A percentile compares a stretch with the other conserved stretches of the same genome.
Evolutionary conservation across 2,888 invertebrate genomes (phyloP).

Genomic region (Drosophila percnosoma): DNA sequence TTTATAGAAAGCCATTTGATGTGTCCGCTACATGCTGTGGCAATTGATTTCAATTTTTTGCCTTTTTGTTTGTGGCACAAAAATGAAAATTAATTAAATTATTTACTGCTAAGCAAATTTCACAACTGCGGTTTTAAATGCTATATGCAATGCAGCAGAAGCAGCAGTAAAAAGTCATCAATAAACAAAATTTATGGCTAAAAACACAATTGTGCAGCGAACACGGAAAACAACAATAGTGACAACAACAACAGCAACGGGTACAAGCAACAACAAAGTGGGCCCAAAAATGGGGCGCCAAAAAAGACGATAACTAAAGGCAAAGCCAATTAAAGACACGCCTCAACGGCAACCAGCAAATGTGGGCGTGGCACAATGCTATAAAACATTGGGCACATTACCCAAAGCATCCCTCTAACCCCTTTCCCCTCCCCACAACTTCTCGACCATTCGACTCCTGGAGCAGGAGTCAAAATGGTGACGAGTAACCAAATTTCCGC

Average conservation of each 20-base stretch:
- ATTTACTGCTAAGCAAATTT: slow-evolving; percentile 60
- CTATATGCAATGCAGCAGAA: neutral
- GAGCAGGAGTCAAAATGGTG: slow-evolving; percentile 21
- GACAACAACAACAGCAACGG: slow-evolving; percentile 2
- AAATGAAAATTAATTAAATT: slow-evolving; percentile 68
- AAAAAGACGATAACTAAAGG: slow-evolving; percentile 35
- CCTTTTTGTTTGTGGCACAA: slow-evolving; percentile 14
- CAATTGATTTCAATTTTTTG: slow-evolving; percentile 22
- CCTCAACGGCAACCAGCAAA: slow-evolving; percentile 24
- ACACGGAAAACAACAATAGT: slow-evolving; percentile 21
- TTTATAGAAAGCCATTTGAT: slow-evolving; percentile 59
- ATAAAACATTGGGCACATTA: slow-evolving; percentile 42
- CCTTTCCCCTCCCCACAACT: neutral
- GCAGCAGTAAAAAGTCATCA: slow-evolving; percentile 56
- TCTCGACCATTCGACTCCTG: neutral
- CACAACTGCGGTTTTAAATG: slow-evolving; percentile 37
- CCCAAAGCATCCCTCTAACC: neutral
- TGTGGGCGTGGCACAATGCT: slow-evolving; percentile 37
- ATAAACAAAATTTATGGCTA: slow-evolving; percentile 71
- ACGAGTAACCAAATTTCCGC: slow-evolving; percentile 67
- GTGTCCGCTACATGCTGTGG: slow-evolving; percentile 47
- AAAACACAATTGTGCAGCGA: slow-evolving; percentile 57
- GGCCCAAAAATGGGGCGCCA: slow-evolving; percentile 21
- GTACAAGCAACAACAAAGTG: slow-evolving; percentile 12
- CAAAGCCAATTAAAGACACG: slow-evolving; percentile 69